Evolutionary conservation across 1,140 invertebrate species (phyloP), one percentile per base, ranked within the genome.

Genomic region (Drosophila elegans): DNA sequence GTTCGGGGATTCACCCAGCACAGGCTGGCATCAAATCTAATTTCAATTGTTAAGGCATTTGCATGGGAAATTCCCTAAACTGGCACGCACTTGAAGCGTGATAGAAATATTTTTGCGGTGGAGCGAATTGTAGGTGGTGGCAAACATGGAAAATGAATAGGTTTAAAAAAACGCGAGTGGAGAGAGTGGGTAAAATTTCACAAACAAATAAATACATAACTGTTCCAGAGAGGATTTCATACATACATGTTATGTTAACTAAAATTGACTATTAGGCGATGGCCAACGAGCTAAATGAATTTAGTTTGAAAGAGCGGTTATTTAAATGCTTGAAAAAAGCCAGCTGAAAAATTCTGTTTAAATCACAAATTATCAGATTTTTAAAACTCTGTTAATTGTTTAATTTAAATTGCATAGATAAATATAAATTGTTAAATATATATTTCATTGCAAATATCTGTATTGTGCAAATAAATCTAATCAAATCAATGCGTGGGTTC

Each of bases 31-130:
- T 10, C 32, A 75, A 88, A 86, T 88, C 80, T 82, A 82, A 88
- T 86, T 86, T 86, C 75, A 86, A 88, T 82, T 86, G 83, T 56
- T 57, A 38, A 32, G 27, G 41, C 62, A 86, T 88, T 88, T 82
- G 82, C 83, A 86, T 82, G 62, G 55, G 13, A 82, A 88, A 86
- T 88, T 76, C 71, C 63, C 21, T 54, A 38, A 55, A 59, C 60
- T 53, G 52, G 52, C 63, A 74, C 69, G 66, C 66, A 78, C 66
- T 83, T 74, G 68, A 67, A 76, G 66, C 69, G 60, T 42, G n/a
- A 68, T 49, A 54, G 48, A 86, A 86, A 86, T 81, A 86, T 78
- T 86, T 81, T 86, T 81, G 56, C 42, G 62, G 41, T 54, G 46
- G 41, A 68, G 72, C 75, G 52, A 60, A 61, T 80, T 72, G n/a